Base-by-base conservation (phyloP, 2,888 invertebrate species). In the Dynastes tityus region DNA sequence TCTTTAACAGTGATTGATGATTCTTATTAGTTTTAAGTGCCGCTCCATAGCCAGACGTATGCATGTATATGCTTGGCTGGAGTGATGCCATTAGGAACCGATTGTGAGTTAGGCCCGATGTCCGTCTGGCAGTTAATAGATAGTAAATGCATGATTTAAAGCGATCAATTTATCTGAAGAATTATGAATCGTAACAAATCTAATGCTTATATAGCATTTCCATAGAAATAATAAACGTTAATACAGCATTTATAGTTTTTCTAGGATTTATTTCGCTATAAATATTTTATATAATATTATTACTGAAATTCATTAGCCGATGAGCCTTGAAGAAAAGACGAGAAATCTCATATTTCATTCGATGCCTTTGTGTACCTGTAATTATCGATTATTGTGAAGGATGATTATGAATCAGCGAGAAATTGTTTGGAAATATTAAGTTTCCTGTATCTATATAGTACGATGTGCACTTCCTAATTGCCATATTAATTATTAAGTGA, bases 21-120 rank as follows among this genome's bases (percentile, higher is more conserved):
- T 53, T 51, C 61, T 76, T 76, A 76, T 78, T 78, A 76, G 76
- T 55, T 76, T 76, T 76, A 65, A 76, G 67, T 64, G 65, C 49
- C 29, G 51, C 76, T 13, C 58, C 64, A n/a, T 40, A 55, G 32
- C 16, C 9, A 53, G 40, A 73, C 58, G 37, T 29, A 70, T 6
- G 29, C 8, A 45, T 45, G 45, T 45, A 45, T 45, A 45, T 2
- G 32, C 70, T 53, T 13, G n/a, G 53, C 53, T 11, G 45, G 53
- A 53, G 5, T 53, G 53, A 53, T 53, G 29, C 53, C 53, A 70
- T 70, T 70, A 70, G 53, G 9, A 53, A 16, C 16, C 29, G 61
- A 29, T 22, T 61, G 61, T 27, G 16, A 61, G 29, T 27, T 6
- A 22, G 22, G 61, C 11, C 11, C 29, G 22, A 61, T 11, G 29